A percentile compares a stretch with the other conserved stretches of the same genome.
Conservation (phyloP, 2,797 vertebrate genomes). For the Arnoldichthys spilopterus region DNA sequence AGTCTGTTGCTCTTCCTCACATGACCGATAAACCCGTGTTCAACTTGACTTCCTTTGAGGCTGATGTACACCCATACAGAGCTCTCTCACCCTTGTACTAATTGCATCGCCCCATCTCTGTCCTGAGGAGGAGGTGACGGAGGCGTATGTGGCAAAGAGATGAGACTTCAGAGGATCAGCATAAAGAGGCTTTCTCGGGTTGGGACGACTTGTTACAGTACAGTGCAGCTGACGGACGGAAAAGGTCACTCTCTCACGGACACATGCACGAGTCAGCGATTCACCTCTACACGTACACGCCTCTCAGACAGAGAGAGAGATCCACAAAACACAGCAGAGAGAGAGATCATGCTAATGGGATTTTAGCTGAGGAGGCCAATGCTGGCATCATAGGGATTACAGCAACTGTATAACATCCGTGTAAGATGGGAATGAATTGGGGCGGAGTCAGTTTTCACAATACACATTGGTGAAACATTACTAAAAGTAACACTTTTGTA, state of each 20-base stretch:
- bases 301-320: slow-evolving; percentile 44
- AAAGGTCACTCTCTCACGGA: slow-evolving; percentile 10
- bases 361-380: background rate
- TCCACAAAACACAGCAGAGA: background rate
- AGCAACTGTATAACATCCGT: no score
- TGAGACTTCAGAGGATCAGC: slow-evolving; percentile 38
- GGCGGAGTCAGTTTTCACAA: no score
- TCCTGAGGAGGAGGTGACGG: background rate
- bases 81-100: slow-evolving; percentile 25
- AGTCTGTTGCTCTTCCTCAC: background rate
- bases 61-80: background rate
- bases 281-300: background rate
- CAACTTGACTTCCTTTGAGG: background rate
- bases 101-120: background rate
- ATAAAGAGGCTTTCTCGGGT: slow-evolving; percentile 43
- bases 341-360: slow-evolving; percentile 9
- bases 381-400: no score
- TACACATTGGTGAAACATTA: no score
- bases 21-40: background rate
- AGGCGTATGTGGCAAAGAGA: slow-evolving; percentile 47
- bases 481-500: no score
- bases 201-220: slow-evolving; percentile 41
- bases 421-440: no score
- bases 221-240: slow-evolving; percentile 15
- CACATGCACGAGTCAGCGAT: background rate